Evolutionary conservation across 2,113 vertebrate species (phyloP).

Genomic region (Chelonoidis abingdonii): DNA sequence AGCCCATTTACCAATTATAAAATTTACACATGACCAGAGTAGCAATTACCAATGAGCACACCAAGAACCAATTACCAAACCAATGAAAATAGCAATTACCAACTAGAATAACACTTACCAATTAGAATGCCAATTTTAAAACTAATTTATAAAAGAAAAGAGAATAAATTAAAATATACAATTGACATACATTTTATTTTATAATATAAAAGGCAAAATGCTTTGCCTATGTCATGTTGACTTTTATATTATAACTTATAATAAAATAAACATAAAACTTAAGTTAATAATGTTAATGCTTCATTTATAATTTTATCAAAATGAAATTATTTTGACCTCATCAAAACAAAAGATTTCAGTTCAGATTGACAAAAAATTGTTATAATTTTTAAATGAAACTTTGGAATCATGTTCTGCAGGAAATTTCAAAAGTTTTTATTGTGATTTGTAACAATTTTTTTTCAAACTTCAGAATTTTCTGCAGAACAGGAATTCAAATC

Average conservation of each 20-base stretch:
- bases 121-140: not conserved
- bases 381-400: fast-evolving
- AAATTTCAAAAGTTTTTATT: too few relatives aligned
- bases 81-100: not conserved
- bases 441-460: fast-evolving
- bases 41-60: not conserved
- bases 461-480: fast-evolving
- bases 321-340: not conserved
- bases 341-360: not conserved
- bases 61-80: not conserved
- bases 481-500: fast-evolving
- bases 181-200: not conserved
- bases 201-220: not conserved
- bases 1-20: not conserved
- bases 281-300: not conserved
- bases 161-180: not conserved
- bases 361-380: fast-evolving
- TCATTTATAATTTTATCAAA: not conserved
- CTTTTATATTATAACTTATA: not conserved
- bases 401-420: not conserved
- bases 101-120: not conserved
- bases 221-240: not conserved
- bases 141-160: not conserved
- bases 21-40: fast-evolving
- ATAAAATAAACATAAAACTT: not conserved